Evolutionary conservation across 2,113 vertebrate genomes (phyloP).

Genomic region (Hiodon tergisus): DNA sequence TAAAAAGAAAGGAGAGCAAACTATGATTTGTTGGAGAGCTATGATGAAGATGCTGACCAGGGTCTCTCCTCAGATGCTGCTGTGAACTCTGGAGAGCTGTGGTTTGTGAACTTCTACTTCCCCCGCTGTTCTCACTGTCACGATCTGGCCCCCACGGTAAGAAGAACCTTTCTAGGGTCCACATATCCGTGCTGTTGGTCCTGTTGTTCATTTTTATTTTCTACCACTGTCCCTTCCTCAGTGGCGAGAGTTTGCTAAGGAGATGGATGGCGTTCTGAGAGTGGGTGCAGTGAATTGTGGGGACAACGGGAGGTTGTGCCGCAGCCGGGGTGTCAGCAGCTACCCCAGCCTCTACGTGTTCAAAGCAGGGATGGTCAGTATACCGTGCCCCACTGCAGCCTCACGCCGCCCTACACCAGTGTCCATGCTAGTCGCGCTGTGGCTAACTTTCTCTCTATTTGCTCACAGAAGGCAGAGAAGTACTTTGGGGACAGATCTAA

Average conservation of each 20-base stretch:
- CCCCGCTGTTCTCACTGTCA: conserved; percentile 96
- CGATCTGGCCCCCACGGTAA: conserved; percentile 86
- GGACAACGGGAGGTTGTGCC: conserved; percentile 84
- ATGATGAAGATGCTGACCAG: conserved; percentile 14
- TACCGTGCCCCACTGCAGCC: not conserved
- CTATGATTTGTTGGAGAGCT: not conserved
- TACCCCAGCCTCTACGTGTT: conserved; percentile 88
- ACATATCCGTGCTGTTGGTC: not conserved
- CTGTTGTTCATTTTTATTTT: not conserved
- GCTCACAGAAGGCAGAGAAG: conserved; percentile 76
- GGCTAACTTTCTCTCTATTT: not conserved
- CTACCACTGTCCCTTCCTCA: conserved; percentile 37
- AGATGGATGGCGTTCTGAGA: conserved; percentile 87
- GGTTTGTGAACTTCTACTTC: conserved; percentile 98
- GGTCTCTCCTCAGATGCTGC: conserved; percentile 68
- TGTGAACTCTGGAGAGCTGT: conserved; percentile 89
- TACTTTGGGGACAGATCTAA: conserved; percentile 80
- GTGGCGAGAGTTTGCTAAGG: conserved; percentile 97
- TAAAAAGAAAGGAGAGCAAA: not conserved
- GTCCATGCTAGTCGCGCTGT: not conserved
- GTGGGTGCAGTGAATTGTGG: conserved; percentile 95
- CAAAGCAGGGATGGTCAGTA: conserved; percentile 76
- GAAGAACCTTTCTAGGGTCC: conserved; percentile 11
- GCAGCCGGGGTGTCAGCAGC: conserved; percentile 84
- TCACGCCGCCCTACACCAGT: not conserved